Conservation (phyloP, 2,113 vertebrate genomes). For the Aplodontia rufa region DNA sequence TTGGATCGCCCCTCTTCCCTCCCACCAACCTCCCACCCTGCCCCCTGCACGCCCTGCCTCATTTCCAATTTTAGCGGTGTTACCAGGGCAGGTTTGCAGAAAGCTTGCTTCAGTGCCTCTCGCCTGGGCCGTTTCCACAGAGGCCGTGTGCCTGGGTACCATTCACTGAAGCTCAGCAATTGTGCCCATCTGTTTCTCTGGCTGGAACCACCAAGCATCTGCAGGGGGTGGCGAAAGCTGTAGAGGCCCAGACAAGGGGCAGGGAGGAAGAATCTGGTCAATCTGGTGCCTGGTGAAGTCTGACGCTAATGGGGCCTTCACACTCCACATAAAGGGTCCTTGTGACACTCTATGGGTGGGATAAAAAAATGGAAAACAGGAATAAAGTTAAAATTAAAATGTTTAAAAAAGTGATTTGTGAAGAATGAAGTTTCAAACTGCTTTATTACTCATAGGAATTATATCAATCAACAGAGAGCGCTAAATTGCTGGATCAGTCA, state of each 20-base stretch:
- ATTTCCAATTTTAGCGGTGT: conserved; percentile 43
- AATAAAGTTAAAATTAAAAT: conserved; percentile 69
- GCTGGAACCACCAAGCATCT: conserved; percentile 41
- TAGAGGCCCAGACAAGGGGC: neutral
- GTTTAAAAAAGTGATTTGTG: conserved; percentile 73
- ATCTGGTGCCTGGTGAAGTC: fast-evolving
- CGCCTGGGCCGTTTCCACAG: neutral
- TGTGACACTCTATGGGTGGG: neutral
- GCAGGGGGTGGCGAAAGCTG: neutral
- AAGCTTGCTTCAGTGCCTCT: conserved; percentile 3
- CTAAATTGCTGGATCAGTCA: conserved; percentile 83
- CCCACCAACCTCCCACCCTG: conserved; percentile 7
- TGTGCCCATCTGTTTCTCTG: conserved; percentile 53
- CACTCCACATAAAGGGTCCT: neutral
- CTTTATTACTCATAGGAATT: conserved; percentile 82
- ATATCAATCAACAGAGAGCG: conserved; percentile 81
- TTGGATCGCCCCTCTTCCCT: neutral
- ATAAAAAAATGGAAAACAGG: neutral
- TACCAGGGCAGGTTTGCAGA: conserved; percentile 52
- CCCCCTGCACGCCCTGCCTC: neutral
- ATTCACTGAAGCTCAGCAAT: neutral
- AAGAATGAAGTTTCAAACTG: conserved; percentile 80
- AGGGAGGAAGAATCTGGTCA: neutral
- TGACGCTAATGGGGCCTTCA: too few relatives aligned
- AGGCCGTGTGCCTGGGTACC: neutral